Evolutionary conservation across 2,113 vertebrate species (phyloP), one percentile per base, ranked within the genome.

Genomic region (Leuciscus idus): DNA sequence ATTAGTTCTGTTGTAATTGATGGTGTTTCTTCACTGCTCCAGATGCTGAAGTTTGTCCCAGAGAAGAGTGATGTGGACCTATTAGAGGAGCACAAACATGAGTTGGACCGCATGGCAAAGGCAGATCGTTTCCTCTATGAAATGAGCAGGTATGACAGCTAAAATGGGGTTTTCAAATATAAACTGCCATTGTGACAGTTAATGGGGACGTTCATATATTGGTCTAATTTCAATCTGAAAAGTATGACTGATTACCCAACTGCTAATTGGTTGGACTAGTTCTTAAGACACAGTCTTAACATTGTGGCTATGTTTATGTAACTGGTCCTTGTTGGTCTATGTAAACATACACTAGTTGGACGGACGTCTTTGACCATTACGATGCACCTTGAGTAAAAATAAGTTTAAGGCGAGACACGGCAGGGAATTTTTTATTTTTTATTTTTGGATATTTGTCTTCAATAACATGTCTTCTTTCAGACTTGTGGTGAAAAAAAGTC

Each of bases 11-110:
- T 43, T 72, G 30, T 70, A n/a, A n/a, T 9, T 48, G 5, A 83
- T 21, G 21, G n/a, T 80, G 15, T 66, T 48, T 68, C 28, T 78
- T 87, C 10, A 30, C n/a, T 61, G 57, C 23, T 74, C 90, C 92
- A 99, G 98, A 95, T 99, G 86, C 94, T 99, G 92, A 99, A 99
- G 93, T 99, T 99, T 87, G 93, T 99, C 89, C 98, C 98, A 52
- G 98, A 99, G 79, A 99, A 99, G 91, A 95, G 96, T 3, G 98
- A 99, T 39, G 94, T 99, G 88, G 98, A 99, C 90, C 95, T 99
- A 0, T 93, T 99, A 90, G 97, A 99, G 83, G 98, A 99, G 81
- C 98, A 99, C 75, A 99, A 98, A 85, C 98, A 99, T 0, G 98
- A 99, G 87, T 92, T 99, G 74, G 98, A 99, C 88, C 96, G 98